Base-by-base conservation (phyloP, 2,888 invertebrate genomes). In the Hipparchia sbordonii region DNA sequence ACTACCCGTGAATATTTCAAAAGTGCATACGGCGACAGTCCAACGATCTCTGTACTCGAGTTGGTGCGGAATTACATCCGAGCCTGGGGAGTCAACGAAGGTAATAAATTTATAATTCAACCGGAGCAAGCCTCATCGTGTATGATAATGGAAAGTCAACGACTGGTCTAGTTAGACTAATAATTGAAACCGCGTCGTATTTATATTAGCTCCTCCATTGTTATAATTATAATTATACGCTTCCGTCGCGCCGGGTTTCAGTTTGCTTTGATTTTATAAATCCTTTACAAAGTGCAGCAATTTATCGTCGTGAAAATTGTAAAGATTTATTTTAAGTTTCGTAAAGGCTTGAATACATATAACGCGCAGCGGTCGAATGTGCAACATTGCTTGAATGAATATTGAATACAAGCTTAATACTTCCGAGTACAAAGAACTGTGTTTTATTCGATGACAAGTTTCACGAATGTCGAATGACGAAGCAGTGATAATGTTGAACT, bases 71-170 rank as follows among this genome's bases (percentile, higher is more conserved):
- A 79, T 78, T 82, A 78, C 77, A 72, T 78, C 78, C 75, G 78
- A 68, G 79, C 75, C 76, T 75, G 72, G 78, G 77, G 79, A 83
- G 81, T 79, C 79, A 61, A 80, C 80, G 73, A 76, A 76, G 82
- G 78, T 84, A 80, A 82, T 90, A 86, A 87, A 90, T 91, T 85
- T 87, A 85, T 89, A 87, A 90, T 84, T 84, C 84, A 73, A 77
- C 78, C 80, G 81, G 77, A 82, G 81, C 79, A 77, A 82, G 83
- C 79, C 86, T 90, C 90, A 89, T 90, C 83, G 78, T 77, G 80
- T 89, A 89, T 90, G 87, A 87, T 89, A 90, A 90, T 89, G 85
- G 82, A 86, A 86, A 86, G 84, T 85, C 84, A 84, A 86, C 85
- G 81, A 81, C 80, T 84, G 79, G 81, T 80, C 81, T 80, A 82